These are phyloP conservation scores for Dicyrtomina minuta DNA, from an alignment of 2,888 invertebrate species.

Conservation along the genomic window DNA sequence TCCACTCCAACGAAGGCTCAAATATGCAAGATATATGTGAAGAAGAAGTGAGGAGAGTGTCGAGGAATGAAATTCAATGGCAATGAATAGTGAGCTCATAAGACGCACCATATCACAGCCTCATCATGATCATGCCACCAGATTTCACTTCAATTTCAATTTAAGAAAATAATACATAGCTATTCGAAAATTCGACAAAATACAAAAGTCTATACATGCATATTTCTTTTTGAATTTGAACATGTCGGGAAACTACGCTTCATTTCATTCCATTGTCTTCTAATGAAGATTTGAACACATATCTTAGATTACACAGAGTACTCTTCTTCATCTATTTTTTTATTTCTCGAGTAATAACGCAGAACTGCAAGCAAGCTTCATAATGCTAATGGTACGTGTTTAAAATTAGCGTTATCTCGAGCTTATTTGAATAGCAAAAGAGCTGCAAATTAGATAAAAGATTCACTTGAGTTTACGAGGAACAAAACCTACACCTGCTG, in stretches of 20 bases:
- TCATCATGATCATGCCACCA: slow-evolving; percentile 6
- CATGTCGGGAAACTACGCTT: neutral
- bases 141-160: slow-evolving; percentile 18
- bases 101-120: no score
- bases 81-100: no score
- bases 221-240: no score
- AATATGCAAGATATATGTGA: no score
- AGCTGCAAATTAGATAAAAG: slow-evolving; percentile 4
- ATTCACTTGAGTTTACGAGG: neutral
- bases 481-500: slow-evolving; percentile 19
- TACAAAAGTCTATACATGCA: no score
- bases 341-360: no score
- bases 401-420: slow-evolving; percentile 19
- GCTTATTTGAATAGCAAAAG: slow-evolving; percentile 20
- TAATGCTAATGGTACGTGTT: slow-evolving; percentile 6
- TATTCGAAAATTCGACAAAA: no score
- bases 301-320: no score
- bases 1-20: neutral
- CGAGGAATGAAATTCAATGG: no score
- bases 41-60: no score
- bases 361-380: neutral
- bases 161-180: neutral
- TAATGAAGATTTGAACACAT: neutral
- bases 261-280: neutral
- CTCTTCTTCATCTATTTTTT: neutral